A percentile compares a stretch with the other conserved stretches of the same genome.
Conservation (phyloP, 2,888 invertebrate genomes). For the Adineta ricciae region DNA sequence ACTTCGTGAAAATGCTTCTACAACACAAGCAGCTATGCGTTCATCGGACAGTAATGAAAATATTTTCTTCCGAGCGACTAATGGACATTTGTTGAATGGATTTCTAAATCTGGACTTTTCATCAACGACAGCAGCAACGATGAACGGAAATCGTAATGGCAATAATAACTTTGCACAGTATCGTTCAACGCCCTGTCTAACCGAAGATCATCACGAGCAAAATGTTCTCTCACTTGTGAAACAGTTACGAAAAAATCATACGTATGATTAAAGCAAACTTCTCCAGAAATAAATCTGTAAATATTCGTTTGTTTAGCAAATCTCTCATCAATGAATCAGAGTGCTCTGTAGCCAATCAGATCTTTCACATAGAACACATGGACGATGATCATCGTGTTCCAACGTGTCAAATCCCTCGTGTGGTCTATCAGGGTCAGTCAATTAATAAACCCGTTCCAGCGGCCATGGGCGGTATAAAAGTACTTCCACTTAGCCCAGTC, state of each 20-base stretch:
- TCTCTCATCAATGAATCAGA: background rate
- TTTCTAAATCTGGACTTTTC: constrained; percentile 14
- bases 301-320: background rate
- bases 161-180: background rate
- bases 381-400: background rate
- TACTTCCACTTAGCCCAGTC: background rate
- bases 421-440: background rate
- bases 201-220: background rate
- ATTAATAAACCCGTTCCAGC: background rate
- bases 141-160: background rate
- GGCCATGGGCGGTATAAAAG: background rate
- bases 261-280: background rate
- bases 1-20: background rate
- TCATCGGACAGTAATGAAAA: constrained; percentile 15
- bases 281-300: no score
- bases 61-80: constrained; percentile 15
- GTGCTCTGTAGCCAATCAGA: background rate
- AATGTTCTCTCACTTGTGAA: background rate
- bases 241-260: background rate
- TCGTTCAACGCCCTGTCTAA: constrained; percentile 8
- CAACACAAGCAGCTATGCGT: background rate
- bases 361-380: background rate
- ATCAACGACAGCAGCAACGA: background rate
- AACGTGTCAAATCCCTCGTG: background rate
- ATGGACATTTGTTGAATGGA: constrained; percentile 20